Base-by-base conservation (phyloP, 2,797 vertebrate species). In the Danio choprae region DNA sequence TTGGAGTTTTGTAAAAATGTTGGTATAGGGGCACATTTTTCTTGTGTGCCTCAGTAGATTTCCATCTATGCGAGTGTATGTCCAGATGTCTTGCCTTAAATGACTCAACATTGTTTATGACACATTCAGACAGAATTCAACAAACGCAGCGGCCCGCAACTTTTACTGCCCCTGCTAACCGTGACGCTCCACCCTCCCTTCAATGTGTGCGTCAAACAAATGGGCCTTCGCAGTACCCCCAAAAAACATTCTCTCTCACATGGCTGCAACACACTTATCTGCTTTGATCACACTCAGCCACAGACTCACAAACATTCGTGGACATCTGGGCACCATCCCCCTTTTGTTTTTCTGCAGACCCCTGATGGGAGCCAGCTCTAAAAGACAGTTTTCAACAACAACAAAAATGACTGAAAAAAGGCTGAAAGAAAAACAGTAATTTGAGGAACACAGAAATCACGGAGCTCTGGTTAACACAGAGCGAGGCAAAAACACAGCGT, bases 241-340 rank as follows among this genome's bases (percentile, higher is more conserved):
- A 81, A 64, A 78, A 51, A 64, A 64, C 65, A 53, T 15, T 70
- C 74, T 72, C 63, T 51, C 55, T 46, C 65, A 71, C 75, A 71
- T 74, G 69, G 69, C 41, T 41, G 53, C 79, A 59, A 63, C 59
- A 68, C 55, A 78, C 63, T 73, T 80, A 79, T 67, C 68, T 73
- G 40, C 83, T 80, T 64, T 82, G 50, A 79, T 80, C 85, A 71
- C 64, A 55, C 56, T 40, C 43, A 36, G 81, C 63, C 60, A 75
- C 56, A 76, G 59, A 69, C 63, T 78, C 67, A 80, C 80, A 82
- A 82, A 80, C 83, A 85, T 81, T 72, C 83, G 81, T 83, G 83
- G 84, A 92, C 92, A 93, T 93, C 91, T 93, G 92, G 91, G 88
- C 87, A 86, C 87, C 91, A 93, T 91, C 86, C 86, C 72, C 73